Conservation (phyloP, 2,113 vertebrate genomes). For the Misgurnus mizolepis region DNA sequence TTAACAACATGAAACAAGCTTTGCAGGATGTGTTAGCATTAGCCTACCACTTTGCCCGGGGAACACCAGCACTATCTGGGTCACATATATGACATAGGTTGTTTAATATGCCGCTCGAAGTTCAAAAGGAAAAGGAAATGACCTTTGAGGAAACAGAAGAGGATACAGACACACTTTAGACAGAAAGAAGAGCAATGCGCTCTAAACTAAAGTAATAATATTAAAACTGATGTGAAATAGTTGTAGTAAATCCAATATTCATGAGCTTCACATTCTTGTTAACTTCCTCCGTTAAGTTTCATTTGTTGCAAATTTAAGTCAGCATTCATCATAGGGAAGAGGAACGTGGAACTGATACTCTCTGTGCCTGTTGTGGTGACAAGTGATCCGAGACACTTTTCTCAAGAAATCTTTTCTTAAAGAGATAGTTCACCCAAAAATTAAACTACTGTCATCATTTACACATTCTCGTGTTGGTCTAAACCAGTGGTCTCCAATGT, state of each 20-base stretch:
- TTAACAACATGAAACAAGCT: neutral
- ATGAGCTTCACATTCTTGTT: neutral
- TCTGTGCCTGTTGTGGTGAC: neutral
- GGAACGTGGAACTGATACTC: conserved; percentile 27
- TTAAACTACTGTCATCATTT: neutral
- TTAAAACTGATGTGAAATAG: conserved; percentile 10
- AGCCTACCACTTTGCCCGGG: too few species aligned
- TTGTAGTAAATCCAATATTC: neutral
- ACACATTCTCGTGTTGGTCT: neutral
- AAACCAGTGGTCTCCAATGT: too few species aligned
- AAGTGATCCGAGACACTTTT: neutral
- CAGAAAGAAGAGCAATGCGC: neutral
- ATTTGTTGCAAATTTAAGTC: conserved; percentile 3
- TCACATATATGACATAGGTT: neutral
- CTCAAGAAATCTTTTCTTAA: neutral
- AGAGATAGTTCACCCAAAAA: too few species aligned
- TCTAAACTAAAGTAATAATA: neutral
- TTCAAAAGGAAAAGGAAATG: conserved; percentile 34
- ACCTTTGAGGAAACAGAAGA: conserved; percentile 19
- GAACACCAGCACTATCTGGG: neutral
- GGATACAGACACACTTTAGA: neutral
- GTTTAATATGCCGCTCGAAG: neutral
- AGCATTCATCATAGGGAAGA: conserved; percentile 16
- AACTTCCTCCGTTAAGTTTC: neutral
- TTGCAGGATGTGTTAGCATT: neutral